These are phyloP conservation scores for Xylota segnis DNA, from an alignment of 2,888 invertebrate genomes.

Conservation along the genomic window DNA sequence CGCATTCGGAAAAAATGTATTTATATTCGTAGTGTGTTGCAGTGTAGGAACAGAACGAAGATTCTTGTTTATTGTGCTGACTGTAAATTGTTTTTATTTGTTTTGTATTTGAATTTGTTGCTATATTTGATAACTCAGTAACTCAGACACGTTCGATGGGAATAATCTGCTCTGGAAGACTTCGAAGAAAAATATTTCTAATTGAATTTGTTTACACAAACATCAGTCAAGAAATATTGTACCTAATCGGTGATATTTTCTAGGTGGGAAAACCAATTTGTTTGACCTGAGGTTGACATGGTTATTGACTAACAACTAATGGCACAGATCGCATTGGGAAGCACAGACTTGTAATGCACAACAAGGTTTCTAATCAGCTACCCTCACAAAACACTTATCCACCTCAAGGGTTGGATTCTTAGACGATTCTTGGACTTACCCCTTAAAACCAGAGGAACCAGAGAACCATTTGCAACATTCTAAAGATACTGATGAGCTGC, in stretches of 20 bases:
- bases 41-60: constrained; percentile 20
- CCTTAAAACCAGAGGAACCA: too few species aligned
- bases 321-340: too few species aligned
- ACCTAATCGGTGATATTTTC: neutral
- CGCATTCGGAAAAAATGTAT: constrained; percentile 26
- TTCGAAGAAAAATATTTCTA: constrained; percentile 7
- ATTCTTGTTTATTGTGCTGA: constrained; percentile 42
- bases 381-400: too few species aligned
- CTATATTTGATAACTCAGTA: constrained; percentile 27
- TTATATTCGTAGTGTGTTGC: constrained; percentile 26
- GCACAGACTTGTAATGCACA: too few species aligned
- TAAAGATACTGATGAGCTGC: too few species aligned
- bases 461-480: too few species aligned
- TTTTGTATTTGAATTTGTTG: constrained; percentile 12
- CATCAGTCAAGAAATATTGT: neutral
- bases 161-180: neutral
- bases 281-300: neutral
- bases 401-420: too few species aligned
- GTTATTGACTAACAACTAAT: too few species aligned
- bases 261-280: neutral
- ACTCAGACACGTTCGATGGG: constrained; percentile 16
- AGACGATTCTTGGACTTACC: too few species aligned
- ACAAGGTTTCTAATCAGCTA: too few species aligned
- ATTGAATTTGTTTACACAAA: constrained; percentile 1
- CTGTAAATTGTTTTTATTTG: constrained; percentile 31